Conservation (phyloP, 1,140 invertebrate genomes). For the Cyclargus thomasi region DNA sequence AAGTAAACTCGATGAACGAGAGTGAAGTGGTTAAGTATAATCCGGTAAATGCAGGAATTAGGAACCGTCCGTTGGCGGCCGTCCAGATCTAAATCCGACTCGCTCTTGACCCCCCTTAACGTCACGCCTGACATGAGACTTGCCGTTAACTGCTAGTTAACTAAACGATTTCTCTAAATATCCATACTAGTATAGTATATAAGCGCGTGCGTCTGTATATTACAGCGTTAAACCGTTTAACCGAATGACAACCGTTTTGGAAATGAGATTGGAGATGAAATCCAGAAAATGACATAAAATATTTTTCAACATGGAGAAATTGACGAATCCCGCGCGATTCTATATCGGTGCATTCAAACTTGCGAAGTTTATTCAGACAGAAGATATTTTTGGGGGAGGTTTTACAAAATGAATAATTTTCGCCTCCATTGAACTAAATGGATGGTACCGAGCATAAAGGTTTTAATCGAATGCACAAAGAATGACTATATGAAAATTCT, state of each 20-base stretch:
- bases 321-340: too few relatives aligned
- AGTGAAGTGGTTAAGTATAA: background rate
- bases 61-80: conserved; percentile 39
- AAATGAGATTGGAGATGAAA: too few relatives aligned
- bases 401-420: background rate
- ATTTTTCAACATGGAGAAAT: too few relatives aligned
- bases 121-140: conserved; percentile 25
- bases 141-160: background rate
- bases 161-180: too few relatives aligned
- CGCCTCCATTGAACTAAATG: background rate
- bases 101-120: conserved; percentile 67
- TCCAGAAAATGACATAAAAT: too few relatives aligned
- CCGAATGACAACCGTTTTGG: too few relatives aligned
- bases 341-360: too few relatives aligned
- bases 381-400: background rate
- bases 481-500: conserved; percentile 65
- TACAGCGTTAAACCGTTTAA: too few relatives aligned
- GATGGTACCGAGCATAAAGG: background rate
- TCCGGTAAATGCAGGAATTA: conserved; percentile 23
- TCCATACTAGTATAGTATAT: too few relatives aligned
- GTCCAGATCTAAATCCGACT: conserved; percentile 65
- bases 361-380: too few relatives aligned
- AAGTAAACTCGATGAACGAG: background rate
- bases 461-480: conserved; percentile 39
- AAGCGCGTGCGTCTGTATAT: too few relatives aligned